Conservation (phyloP, 2,888 invertebrate species). For the Nymphalis polychloros region DNA sequence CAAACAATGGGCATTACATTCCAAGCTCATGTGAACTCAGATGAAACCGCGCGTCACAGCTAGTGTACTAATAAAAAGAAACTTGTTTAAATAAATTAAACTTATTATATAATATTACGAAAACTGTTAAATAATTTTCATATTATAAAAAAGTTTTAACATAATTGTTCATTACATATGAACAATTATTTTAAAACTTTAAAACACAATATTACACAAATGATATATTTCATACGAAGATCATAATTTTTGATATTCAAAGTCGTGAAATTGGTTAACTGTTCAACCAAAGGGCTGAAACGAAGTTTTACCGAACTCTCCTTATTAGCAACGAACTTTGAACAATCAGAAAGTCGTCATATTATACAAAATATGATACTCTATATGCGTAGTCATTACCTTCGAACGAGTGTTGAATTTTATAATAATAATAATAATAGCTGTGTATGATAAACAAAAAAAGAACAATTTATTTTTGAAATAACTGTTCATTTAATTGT, state of each 20-base stretch:
- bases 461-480: no score
- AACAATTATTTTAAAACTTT: no score
- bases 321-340: constrained; percentile 39
- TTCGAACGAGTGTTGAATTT: constrained; percentile 18
- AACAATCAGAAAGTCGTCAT: constrained; percentile 40
- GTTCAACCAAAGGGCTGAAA: constrained; percentile 39
- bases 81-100: no score
- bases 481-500: no score
- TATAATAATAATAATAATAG: not conserved
- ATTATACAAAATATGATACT: constrained; percentile 33
- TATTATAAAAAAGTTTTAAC: not conserved
- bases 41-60: no score
- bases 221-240: constrained; percentile 25
- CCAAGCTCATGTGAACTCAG: no score
- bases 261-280: constrained; percentile 41
- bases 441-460: not conserved
- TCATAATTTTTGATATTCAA: constrained; percentile 40
- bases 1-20: no score
- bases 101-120: no score
- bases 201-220: constrained; percentile 9
- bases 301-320: constrained; percentile 37
- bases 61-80: no score
- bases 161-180: not conserved
- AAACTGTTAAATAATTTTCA: no score
- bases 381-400: constrained; percentile 29